Evolutionary conservation across 2,888 invertebrate genomes (phyloP).

Genomic region (Melitaea athalia): DNA sequence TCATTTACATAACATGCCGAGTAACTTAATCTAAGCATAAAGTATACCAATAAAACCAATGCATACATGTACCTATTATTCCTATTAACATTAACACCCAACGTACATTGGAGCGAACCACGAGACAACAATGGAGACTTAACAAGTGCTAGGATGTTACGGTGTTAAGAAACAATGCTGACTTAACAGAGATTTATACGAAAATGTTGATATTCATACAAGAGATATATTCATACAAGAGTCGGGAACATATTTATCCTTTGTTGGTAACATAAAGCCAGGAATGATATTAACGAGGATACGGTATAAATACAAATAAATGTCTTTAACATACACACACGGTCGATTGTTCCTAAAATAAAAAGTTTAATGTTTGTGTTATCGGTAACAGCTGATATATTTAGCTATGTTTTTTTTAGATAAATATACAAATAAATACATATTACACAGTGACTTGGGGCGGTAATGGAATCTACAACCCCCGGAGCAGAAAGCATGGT

Average conservation of each 20-base stretch:
- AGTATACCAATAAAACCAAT: slow-evolving; percentile 11
- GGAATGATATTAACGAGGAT: slow-evolving; percentile 34
- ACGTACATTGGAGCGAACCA: slow-evolving; percentile 8
- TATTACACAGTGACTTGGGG: no score
- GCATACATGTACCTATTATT: slow-evolving; percentile 18
- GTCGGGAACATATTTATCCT: slow-evolving; percentile 59
- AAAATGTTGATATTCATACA: slow-evolving; percentile 56
- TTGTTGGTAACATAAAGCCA: slow-evolving; percentile 46
- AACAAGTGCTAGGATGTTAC: slow-evolving; percentile 46
- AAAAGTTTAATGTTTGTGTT: no score
- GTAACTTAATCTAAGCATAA: background rate
- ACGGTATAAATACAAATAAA: no score
- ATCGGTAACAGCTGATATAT: no score
- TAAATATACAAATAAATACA: no score
- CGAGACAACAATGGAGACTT: slow-evolving; percentile 35
- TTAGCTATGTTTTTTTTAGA: no score
- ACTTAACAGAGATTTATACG: slow-evolving; percentile 47
- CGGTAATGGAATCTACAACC: no score
- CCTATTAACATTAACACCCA: slow-evolving; percentile 24
- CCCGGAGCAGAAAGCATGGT: no score
- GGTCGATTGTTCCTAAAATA: no score
- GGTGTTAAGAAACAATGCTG: slow-evolving; percentile 58
- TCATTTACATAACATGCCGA: background rate
- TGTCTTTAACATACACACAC: no score
- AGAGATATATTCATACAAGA: slow-evolving; percentile 44